Evolutionary conservation across 2,888 invertebrate genomes (phyloP).

Genomic region (Leucophora obtusa): DNA sequence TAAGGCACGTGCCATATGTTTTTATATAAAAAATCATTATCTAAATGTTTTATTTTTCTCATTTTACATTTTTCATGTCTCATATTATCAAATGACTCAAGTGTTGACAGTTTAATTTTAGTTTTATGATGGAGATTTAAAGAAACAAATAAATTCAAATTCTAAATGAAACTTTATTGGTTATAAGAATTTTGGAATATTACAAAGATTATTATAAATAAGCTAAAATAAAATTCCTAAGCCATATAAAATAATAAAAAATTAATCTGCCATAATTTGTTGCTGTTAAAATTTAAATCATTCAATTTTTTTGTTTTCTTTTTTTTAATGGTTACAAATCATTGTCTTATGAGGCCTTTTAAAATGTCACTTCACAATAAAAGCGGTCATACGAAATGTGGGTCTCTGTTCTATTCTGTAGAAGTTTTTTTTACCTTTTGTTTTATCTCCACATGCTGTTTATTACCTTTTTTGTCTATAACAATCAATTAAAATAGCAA

Average conservation of each 20-base stretch:
- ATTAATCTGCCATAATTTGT: conserved; percentile 5
- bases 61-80: neutral
- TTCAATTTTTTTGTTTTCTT: neutral
- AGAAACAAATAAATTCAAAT: neutral
- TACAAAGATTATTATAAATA: neutral
- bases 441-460: neutral
- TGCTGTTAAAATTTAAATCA: neutral
- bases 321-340: neutral
- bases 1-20: conserved; percentile 58
- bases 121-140: neutral
- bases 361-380: neutral
- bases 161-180: neutral
- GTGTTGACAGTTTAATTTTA: conserved; percentile 54
- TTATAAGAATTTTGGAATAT: neutral
- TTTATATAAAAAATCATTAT: conserved; percentile 7
- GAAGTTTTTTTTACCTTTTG: neutral
- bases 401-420: neutral
- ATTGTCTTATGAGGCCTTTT: neutral
- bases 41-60: conserved; percentile 22
- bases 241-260: neutral
- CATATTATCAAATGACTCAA: conserved; percentile 33
- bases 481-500: neutral
- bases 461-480: neutral
- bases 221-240: neutral
- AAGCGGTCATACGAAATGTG: neutral